Conservation (phyloP, 37 sponge, comb jelly and placozoan species). For the Ianthella basta region DNA sequence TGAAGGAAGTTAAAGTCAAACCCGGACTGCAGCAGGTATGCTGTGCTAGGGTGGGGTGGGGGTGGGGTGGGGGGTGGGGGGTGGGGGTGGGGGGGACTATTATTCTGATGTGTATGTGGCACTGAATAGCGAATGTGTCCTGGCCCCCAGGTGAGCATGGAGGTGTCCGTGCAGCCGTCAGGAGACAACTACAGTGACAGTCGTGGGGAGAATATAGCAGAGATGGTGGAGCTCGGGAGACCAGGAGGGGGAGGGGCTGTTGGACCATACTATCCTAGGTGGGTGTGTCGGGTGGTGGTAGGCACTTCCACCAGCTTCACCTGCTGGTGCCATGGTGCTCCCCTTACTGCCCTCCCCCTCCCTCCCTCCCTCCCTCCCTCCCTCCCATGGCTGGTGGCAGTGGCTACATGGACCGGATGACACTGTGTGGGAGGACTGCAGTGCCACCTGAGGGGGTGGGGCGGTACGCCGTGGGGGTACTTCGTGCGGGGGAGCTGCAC, state of each 20-base stretch:
- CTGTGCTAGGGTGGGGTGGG: neutral
- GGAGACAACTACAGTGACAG: conserved; percentile 76
- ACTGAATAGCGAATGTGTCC: no score
- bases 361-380: neutral
- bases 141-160: conserved; percentile 35
- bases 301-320: neutral
- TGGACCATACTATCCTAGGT: conserved; percentile 40
- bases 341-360: neutral
- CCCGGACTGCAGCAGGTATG: conserved; percentile 38
- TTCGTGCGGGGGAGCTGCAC: conserved; percentile 74
- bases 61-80: no score
- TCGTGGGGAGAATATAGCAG: conserved; percentile 59
- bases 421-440: conserved; percentile 35
- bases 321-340: neutral
- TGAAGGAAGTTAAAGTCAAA: conserved; percentile 52
- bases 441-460: neutral
- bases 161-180: conserved; percentile 40
- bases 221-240: conserved; percentile 29
- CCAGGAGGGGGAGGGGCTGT: neutral
- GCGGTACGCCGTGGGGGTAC: conserved; percentile 63
- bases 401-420: conserved; percentile 68
- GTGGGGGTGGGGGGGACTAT: no score
- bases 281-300: neutral
- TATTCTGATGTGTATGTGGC: no score
- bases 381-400: no score